phyloP scores from a whole-genome alignment of 2,113 vertebrate genomes.

The pig (Sus scrofa) region T2T-Sscrofa CM000820.6:1944501-1945000 shows the following conservation, averaged over 20 bases:
- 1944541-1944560: too few species aligned
- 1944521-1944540: background rate
- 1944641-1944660: background rate
- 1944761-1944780: background rate
- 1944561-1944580: background rate
- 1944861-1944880: too few species aligned
- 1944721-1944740: background rate
- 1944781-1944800: background rate
- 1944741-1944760: background rate
- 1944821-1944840: background rate
- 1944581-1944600: background rate
- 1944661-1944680: background rate
- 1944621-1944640: background rate
- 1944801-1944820: background rate
- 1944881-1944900: too few species aligned
- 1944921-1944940: too few species aligned
- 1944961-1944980: too few species aligned
- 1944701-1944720: background rate
- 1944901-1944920: too few species aligned
- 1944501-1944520: background rate
- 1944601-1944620: background rate
- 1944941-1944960: too few species aligned
- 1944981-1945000: too few species aligned
- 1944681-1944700: background rate
- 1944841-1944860: too few species aligned